Base-by-base conservation (phyloP, 1,140 invertebrate species). In the Aphis craccivora region DNA sequence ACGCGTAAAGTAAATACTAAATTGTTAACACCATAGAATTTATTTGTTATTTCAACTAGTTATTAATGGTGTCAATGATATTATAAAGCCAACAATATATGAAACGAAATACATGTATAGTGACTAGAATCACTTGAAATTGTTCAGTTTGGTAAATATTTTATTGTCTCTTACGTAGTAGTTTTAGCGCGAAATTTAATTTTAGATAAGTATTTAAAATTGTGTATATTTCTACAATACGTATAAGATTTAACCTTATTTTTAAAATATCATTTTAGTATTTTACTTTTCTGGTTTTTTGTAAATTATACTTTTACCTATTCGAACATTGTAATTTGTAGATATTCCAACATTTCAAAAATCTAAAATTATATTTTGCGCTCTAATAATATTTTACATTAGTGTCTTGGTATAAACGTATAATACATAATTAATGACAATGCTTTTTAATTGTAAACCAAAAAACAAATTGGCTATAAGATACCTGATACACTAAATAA, bases 111-210 rank as follows among this genome's bases (percentile, higher is more conserved):
- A 53, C 53, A 20, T 88, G 20, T 20, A 30, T 35, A 2, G 48
- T 35, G 20, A 23, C 22, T 89, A 37, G 48, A 35, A 88, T 87
- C 45, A 35, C 14, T 88, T 48, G 7, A n/a, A 88, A n/a, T 51
- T 88, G 45, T n/a, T 48, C 43, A 87, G 40, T 87, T 30, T 1
- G 84, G 43, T 87, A 87, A 87, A 48, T 87, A n/a, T 48, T 87
- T 14, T 87, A 87, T 88, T 88, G 45, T 88, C 30, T 51, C 20
- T 35, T 87, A 51, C 18, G 30, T 51, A 51, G 14, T n/a, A 51
- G 20, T 88, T 88, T 88, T 48, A 88, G 45, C 45, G 30, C 86
- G 22, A 88, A 51, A 88, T 22, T 48, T 88, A 88, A 43, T 18
- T 87, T 48, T 88, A 35, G 45, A 40, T 43, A 43, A 40, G 1